Evolutionary conservation across 37 sponge, comb jelly and placozoan species (phyloP).

Genomic region (Ephydatia muelleri): DNA sequence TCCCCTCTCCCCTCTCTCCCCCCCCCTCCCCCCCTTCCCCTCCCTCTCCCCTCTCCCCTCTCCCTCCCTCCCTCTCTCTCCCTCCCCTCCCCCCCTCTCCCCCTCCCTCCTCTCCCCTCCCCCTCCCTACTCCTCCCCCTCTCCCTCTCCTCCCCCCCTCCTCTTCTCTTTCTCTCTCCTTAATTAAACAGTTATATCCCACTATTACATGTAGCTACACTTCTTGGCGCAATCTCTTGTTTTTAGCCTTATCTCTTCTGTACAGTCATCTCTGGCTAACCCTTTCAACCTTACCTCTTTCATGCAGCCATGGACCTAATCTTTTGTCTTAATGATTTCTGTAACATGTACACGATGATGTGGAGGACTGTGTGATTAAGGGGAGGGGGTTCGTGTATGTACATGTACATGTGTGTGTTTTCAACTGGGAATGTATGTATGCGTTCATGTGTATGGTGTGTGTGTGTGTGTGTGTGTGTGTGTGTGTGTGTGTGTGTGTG

Average conservation of each 20-base stretch:
- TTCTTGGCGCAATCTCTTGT: too few species aligned
- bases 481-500: too few species aligned
- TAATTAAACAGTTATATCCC: too few species aligned
- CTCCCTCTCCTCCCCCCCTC: not conserved
- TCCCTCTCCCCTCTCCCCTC: not conserved
- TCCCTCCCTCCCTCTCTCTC: not conserved
- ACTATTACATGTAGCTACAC: too few species aligned
- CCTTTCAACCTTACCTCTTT: too few species aligned
- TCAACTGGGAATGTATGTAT: constrained; percentile 6
- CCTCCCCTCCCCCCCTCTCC: not conserved
- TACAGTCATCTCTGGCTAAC: too few species aligned
- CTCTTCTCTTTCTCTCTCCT: not conserved
- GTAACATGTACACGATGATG: too few species aligned
- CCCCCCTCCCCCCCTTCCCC: not conserved
- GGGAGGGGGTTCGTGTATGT: not conserved
- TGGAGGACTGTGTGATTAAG: not conserved
- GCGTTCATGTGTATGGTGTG: too few species aligned
- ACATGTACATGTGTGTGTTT: not conserved
- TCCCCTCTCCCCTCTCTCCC: not conserved
- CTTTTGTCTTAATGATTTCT: too few species aligned
- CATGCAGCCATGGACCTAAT: too few species aligned
- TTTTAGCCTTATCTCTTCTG: too few species aligned
- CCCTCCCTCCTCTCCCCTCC: not conserved
- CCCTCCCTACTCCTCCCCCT: not conserved
- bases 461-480: too few species aligned